Evolutionary conservation across 2,888 invertebrate species (phyloP), one percentile per base, ranked within the genome.

Genomic region (Epiperipatus broadwayi): DNA sequence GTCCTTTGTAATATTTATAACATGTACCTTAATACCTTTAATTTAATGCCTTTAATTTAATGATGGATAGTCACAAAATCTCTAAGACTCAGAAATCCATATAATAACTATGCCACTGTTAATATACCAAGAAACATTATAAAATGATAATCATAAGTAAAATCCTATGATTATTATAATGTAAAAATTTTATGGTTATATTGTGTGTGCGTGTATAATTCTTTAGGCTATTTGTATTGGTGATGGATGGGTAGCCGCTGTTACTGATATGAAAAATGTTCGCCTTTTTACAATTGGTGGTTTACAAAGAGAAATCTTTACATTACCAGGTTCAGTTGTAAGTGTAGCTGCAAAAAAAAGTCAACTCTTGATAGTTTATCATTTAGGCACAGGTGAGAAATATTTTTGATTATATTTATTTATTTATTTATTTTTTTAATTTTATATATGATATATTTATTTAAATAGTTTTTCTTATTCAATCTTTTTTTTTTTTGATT

Each of bases 281-380:
- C 64, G 91, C n/a, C 59, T 93, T 3, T 89, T 77, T 58, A 78
- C 79, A 4, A 65, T 78, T 8, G 73, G 76, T 59, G 95, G 95
- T 32, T 74, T 80, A 0, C 93, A 95, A 63, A 69, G 75, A 51
- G 78, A 79, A 50, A 59, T 77, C 5, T 60, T 83, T 37, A 68
- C 71, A 1, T 55, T 80, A 35, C 73, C 78, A 0, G 83, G 84
- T 1, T 70, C 74, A 4, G 62, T 77, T 12, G 70, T 85, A 3
- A 66, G 73, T 20, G 61, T 80, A 55, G 60, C 72, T 31, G 75
- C 71, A 1, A 64, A 66, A 45, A 65, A 65, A 27, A 65, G 71
- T 52, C 64, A 67, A 35, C 55, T 83, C 14, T 54, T 75, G 43
- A 63, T 76, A 8, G 70, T 72, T 19, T 63, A 72, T 54, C 79